Base-by-base conservation (phyloP, 1,140 invertebrate species). In the Drosophila tropicalis region DNA sequence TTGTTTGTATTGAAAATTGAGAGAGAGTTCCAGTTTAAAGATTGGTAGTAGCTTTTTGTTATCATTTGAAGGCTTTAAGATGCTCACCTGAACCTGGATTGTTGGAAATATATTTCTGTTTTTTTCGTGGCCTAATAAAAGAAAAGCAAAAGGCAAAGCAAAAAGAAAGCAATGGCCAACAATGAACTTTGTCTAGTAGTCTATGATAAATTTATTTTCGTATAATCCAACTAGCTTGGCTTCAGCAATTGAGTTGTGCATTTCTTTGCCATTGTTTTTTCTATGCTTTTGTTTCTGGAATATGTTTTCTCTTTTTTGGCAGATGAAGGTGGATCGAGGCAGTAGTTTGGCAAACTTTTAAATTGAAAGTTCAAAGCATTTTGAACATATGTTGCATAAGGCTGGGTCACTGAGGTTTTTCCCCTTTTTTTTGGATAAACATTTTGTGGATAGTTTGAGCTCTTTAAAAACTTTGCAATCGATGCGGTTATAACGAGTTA, bases 101-200 rank as follows among this genome's bases (percentile, higher is more conserved):
- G 76, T 62, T 78, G 81, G 74, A 82, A 86, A 85, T 86, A 81
- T 78, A 86, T 75, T 72, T 78, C 65, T 69, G 86, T 70, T 72
- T 81, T 77, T 77, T 81, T 62, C 67, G 55, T 75, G 57, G 78
- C 70, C 82, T 77, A 78, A 74, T 78, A 85, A 67, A 79, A 72
- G 80, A 15, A 81, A 71, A 74, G 78, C 66, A 73, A 70, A 51
- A 25, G 22, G 2, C 22, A 22, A 25, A 25, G 22, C 22, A 25
- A 25, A 25, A 25, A 25, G 22, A 25, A 25, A 51, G 17, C 32
- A 36, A 39, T 66, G 57, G 56, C 72, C 55, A 72, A 79, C 80
- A 80, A 84, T 84, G 72, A 78, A 83, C 61, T 76, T 6, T 47
- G 36, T 61, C 40, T 39, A 44, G 60, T 32, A 44, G 60, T 32